Evolutionary conservation across 1,140 invertebrate genomes (phyloP), one percentile per base, ranked within the genome.

Genomic region (Megalonaias nervosa): DNA sequence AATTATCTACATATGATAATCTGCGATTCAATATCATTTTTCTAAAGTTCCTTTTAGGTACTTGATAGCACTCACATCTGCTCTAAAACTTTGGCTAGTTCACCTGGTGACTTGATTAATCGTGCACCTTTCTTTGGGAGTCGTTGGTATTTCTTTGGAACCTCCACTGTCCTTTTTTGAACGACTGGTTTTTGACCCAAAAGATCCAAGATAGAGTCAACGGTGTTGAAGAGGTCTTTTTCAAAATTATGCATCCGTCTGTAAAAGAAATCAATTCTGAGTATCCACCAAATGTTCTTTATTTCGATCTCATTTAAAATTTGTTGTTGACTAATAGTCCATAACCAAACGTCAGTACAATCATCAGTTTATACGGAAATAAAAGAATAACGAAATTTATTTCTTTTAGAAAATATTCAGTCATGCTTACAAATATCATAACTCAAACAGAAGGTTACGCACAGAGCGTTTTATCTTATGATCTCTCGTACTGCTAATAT

Each of bases 241-340:
- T 90, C 89, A 81, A 90, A 90, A 71, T 83, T 86, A 31, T 86
- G 80, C 89, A 90, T 90, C 67, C 89, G 83, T 56, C 89, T 90
- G 84, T 55, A 81, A 85, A 61, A 74, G 71, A 72, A 67, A 70
- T 65, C 60, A 81, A 75, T 23, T 17, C 31, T 61, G 67, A 57
- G 59, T 4, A 59, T n/a, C n/a, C 0, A 48, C n/a, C 9, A 71
- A 60, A 60, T 71, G 5, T 11, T 3, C 9, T 62, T 17, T 2
- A n/a, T 21, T 60, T 16, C 17, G 0, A 19, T 14, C 61, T 9
- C 14, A 21, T 21, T 14, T 57, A 15, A 66, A 56, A 16, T 19
- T 16, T 16, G 11, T 14, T 19, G 11, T 4, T 14, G 3, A 4
- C 5, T 14, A 15, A 57, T 26, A 3, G 15, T 48, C 17, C 67